Evolutionary conservation across 2,797 vertebrate genomes (phyloP).

Genomic region (Alcedo quadribrachys): DNA sequence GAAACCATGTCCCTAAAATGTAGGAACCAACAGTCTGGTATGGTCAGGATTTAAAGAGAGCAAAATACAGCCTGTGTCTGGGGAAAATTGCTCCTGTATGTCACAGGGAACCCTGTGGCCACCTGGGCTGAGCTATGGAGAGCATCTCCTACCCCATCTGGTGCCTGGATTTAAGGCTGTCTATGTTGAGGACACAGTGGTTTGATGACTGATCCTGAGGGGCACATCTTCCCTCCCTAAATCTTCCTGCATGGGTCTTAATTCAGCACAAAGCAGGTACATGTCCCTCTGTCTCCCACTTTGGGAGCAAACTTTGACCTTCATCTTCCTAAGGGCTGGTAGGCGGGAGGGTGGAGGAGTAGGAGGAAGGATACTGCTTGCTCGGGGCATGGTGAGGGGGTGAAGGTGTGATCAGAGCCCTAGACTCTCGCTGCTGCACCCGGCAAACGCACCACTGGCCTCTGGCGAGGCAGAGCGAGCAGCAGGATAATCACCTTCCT

Average conservation of each 20-base stretch:
- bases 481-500: neutral
- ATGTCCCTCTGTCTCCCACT: neutral
- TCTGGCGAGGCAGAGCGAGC: neutral
- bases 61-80: neutral
- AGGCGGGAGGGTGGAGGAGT: neutral
- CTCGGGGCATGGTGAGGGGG: neutral
- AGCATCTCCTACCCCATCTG: neutral
- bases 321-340: neutral
- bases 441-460: neutral
- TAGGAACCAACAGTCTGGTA: neutral
- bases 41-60: neutral
- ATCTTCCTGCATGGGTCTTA: rapidly evolving
- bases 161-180: neutral
- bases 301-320: neutral
- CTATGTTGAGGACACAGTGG: rapidly evolving
- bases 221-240: neutral
- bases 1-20: rapidly evolving
- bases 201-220: neutral
- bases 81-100: neutral
- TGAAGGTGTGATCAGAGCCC: neutral
- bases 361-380: neutral
- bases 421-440: neutral
- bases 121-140: neutral
- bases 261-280: neutral
- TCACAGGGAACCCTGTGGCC: neutral